Base-by-base conservation (phyloP, 2,888 invertebrate species). In the Furcula furcula region DNA sequence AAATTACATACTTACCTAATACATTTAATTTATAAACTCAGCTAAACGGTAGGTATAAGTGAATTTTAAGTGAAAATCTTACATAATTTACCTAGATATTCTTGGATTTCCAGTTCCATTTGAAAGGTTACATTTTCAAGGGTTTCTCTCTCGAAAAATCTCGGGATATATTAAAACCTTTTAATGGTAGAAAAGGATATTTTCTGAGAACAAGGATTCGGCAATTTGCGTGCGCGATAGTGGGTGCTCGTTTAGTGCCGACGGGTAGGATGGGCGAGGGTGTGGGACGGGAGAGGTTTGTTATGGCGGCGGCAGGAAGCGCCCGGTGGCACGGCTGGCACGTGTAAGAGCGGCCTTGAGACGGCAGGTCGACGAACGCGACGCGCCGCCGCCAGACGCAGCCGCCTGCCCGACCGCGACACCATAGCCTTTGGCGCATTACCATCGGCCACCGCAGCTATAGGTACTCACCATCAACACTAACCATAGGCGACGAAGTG, bases 261-360 rank as follows among this genome's bases (percentile, higher is more conserved):
- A 42, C 50, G 48, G 47, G 48, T 40, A 40, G 38, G 51, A 56
- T 53, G 47, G 50, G 60, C 27, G 46, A 44, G 67, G 62, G 65
- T 63, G 68, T 68, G 70, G 63, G 70, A 72, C 61, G 76, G 71
- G 78, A 72, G 79, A 68, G 78, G 80, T 79, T 83, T 84, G 82
- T 84, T 84, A 83, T 84, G 84, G 80, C 82, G 80, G 75, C 76
- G 81, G 76, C 79, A 80, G 84, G 77, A 81, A 83, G 78, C 80
- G 78, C 67, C 75, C 76, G 66, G 72, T 75, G 80, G 82, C 82
- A 74, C 82, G 80, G 55, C 70, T 65, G 80, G 80, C 82, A 81
- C 86, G 85, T 81, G 85, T 84, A 83, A 78, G 69, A 70, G 71
- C 84, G 84, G 83, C 85, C 85, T 85, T 85, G 86, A 83, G 83